Evolutionary conservation across 2,797 vertebrate genomes (phyloP).

Genomic region (Eulemur coronatus): DNA sequence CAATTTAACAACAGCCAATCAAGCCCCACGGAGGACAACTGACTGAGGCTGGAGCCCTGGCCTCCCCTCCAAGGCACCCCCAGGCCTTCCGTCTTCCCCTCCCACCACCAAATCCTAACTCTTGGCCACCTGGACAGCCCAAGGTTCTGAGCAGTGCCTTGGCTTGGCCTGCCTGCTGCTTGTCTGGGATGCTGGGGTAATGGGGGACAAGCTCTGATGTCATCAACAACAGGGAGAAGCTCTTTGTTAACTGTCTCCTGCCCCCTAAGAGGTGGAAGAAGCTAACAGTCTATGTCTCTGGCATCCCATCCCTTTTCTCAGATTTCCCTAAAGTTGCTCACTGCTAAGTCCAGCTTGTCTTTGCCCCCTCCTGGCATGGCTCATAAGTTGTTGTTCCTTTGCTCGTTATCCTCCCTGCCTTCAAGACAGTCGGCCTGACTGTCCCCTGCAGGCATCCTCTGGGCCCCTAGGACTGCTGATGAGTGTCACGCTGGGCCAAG

Average conservation of each 20-base stretch:
- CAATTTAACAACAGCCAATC: conserved; percentile 26
- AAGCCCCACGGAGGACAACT: neutral
- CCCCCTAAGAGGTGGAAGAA: neutral
- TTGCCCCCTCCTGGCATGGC: neutral
- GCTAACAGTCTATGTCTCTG: neutral
- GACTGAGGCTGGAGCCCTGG: neutral
- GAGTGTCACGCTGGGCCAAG: neutral
- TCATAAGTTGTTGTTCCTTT: neutral
- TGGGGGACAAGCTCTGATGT: neutral
- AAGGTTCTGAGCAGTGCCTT: neutral
- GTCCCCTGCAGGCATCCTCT: neutral
- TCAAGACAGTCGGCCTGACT: neutral
- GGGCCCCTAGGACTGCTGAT: neutral
- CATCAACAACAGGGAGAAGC: neutral
- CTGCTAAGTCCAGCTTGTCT: neutral
- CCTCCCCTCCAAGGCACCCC: neutral
- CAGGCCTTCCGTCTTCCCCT: neutral
- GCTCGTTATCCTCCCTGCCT: neutral
- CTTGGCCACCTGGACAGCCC: neutral
- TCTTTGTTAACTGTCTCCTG: neutral
- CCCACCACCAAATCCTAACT: neutral
- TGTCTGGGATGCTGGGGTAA: neutral
- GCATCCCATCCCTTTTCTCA: neutral
- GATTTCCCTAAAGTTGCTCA: neutral
- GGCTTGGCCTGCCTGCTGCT: neutral